Evolutionary conservation across 2,888 invertebrate genomes (phyloP), one percentile per base, ranked within the genome.

Genomic region (Pecten maximus): DNA sequence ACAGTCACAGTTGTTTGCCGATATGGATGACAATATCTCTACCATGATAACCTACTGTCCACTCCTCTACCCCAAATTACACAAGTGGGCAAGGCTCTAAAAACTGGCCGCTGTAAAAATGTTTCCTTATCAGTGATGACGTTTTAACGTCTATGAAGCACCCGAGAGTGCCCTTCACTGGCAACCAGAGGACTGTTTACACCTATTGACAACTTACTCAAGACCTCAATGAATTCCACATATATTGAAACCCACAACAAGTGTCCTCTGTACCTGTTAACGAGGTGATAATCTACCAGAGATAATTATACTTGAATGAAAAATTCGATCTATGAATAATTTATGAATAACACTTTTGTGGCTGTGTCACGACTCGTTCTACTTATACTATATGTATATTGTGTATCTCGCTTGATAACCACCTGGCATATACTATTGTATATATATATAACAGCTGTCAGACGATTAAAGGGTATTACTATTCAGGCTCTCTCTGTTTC

Each of bases 121-220:
- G 74, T 74, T 74, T 23, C 74, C 87, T 89, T 89, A 89, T 91
- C 89, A 35, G 89, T 88, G 90, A 91, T 90, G 91, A 91, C 89
- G 90, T 87, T 88, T 74, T 89, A 89, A 40, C 90, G 89, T 88
- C 86, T 89, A 88, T 90, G 60, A 89, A 90, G 90, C 87, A 86
- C 87, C 16, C 88, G 44, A 88, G 54, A 91, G 91, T 87, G 90
- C 91, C 89, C 90, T 91, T 90, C 74, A 74, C 19, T 74, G 74
- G 74, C 35, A 8, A 35, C 10, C 74, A 2, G 35, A 74, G 74
- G 74, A 35, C 74, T 35, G 74, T 28, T 74, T 74, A 74, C 35
- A 10, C 74, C 28, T 15, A 74, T 74, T 74, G 74, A 74, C 74
- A 74, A 74, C 74, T 74, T 74, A 23, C 74, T 74, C 74, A 28